phyloP scores from a whole-genome alignment of 2,113 vertebrate species.

The Ammodytes dubius region DNA sequence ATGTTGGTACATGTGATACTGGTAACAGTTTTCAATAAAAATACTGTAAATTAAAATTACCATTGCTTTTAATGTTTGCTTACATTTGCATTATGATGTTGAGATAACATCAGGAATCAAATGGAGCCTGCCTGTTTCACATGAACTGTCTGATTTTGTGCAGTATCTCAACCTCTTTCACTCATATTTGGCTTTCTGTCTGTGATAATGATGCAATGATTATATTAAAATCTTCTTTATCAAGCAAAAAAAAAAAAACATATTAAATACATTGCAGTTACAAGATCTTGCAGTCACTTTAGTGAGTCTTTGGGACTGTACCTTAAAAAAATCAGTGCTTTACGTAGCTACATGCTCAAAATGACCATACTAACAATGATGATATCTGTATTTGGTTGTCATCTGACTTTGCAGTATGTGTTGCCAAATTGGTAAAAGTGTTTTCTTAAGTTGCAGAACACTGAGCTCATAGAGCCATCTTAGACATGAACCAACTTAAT shows the following conservation, averaged over 20 bases:
- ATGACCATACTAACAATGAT: background rate
- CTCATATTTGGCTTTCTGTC: background rate
- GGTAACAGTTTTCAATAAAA: background rate
- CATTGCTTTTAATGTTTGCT: background rate
- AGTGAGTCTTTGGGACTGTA: background rate
- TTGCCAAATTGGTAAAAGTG: too few species aligned
- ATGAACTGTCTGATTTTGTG: background rate
- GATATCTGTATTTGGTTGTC: too few species aligned
- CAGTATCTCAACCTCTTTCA: background rate
- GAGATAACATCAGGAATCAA: background rate
- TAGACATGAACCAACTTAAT: background rate
- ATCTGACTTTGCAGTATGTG: too few species aligned
- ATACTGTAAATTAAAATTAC: background rate
- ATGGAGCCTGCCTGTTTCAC: background rate
- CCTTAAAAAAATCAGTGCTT: background rate
- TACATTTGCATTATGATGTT: background rate
- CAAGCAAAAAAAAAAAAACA: background rate
- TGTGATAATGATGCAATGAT: background rate
- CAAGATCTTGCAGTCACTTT: background rate
- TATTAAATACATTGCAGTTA: background rate
- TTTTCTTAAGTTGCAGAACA: too few species aligned
- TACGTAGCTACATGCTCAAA: background rate
- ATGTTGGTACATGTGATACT: background rate
- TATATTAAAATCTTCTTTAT: conserved; percentile 1
- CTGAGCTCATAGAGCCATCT: too few species aligned